Evolutionary conservation across 2,888 invertebrate genomes (phyloP), one percentile per base, ranked within the genome.

Genomic region (Oscheius sp.): DNA sequence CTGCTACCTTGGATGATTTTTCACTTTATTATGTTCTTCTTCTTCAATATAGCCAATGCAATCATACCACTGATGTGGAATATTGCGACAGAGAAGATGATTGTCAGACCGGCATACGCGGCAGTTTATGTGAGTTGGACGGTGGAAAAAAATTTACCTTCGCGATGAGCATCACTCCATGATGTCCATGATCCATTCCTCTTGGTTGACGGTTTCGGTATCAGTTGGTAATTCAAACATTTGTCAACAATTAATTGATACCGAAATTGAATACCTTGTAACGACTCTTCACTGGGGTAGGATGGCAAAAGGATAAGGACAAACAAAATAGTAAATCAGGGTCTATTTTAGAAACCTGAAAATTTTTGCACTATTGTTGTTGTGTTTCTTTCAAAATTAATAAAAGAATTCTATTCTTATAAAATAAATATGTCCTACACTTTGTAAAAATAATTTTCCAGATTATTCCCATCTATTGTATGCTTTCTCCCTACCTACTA

Each of bases 401-500:
- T n/a, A n/a, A n/a, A n/a, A n/a, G n/a, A n/a, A n/a, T n/a, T n/a
- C n/a, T n/a, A n/a, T n/a, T n/a, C n/a, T n/a, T n/a, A n/a, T n/a
- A n/a, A n/a, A n/a, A n/a, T n/a, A n/a, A n/a, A n/a, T n/a, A n/a
- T n/a, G n/a, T n/a, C n/a, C n/a, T n/a, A n/a, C n/a, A n/a, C n/a
- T n/a, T n/a, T n/a, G n/a, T n/a, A n/a, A n/a, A n/a, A n/a, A n/a
- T n/a, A 47, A 51, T 4, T 4, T 54, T 54, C 12, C 54, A 54
- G 54, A 54, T 54, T 17, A 54, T 54, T n/a, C 54, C 54, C 22
- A 20, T 54, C 33, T 54, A 54, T 17, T 54, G 54, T 54, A 33
- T 54, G 33, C 33, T 54, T 1, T 54, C 54, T 32, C 54, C 54
- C 20, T 54, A 17, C 20, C 32, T 54, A 9, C 33, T 54, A 1